Evolutionary conservation across 2,888 invertebrate genomes (phyloP), one percentile per base, ranked within the genome.

Genomic region (Polyommatus icarus): DNA sequence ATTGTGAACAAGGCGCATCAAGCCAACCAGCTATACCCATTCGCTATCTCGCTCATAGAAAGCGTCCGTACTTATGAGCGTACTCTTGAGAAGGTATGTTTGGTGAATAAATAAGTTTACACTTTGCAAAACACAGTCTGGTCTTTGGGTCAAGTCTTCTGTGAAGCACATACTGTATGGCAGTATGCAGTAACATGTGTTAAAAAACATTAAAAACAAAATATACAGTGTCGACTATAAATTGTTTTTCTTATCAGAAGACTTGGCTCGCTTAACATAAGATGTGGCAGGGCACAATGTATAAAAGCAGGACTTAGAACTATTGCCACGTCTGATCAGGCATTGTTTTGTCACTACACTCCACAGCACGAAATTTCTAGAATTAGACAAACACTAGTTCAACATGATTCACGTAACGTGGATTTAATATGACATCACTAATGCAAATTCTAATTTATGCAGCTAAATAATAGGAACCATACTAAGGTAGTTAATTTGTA

Each of bases 1-100:
- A 99, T 99, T 82, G 99, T 99, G 50, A 99, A 99, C 93, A 99
- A 99, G 90, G 99, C 99, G 5, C 99, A 99, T 91, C 99, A 99
- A 89, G 99, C 99, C 0, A 99, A 99, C 90, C 99, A 99, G 88
- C 96, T 99, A 18, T 99, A 99, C 90, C 99, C 99, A 0, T 99
- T 98, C 94, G 99, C 99, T 24, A 99, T 99, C 85, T 99, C 99
- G 0, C 95, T 99, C 81, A 99, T 99, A 84, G 99, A 99, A 93
- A 99, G 99, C 89, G 98, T 99, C 57, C 96, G 98, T 82, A 99
- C 99, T 0, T 99, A 99, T 88, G 99, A 99, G 89, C 96, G 99
- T 87, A 99, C 99, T 6, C 95, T 99, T 87, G 99, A 99, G 91
- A 99, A 99, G 97, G 98, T 99, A 95, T 67, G 67, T 67, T 29